These are phyloP conservation scores for Gallinago paraguaiae DNA, from an alignment of 2,113 vertebrate genomes.

Conservation along the genomic window DNA sequence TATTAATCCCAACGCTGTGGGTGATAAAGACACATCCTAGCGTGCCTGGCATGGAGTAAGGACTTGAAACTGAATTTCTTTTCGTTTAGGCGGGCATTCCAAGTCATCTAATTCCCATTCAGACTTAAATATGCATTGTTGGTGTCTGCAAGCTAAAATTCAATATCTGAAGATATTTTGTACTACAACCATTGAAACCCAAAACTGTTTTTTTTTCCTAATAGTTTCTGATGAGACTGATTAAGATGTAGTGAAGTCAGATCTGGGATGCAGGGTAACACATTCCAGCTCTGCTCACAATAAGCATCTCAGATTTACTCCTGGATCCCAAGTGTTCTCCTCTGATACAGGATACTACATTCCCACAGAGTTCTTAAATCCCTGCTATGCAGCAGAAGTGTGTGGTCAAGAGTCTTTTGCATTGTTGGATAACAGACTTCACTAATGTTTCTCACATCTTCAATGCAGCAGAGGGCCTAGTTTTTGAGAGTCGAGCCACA, in stretches of 20 bases:
- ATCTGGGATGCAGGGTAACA: background rate
- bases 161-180: background rate
- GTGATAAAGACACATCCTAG: background rate
- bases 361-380: slow-evolving; percentile 16
- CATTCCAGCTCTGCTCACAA: background rate
- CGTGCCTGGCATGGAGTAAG: background rate
- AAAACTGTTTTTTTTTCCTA: background rate
- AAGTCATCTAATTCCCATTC: background rate
- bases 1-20: background rate
- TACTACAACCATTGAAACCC: background rate
- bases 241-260: slow-evolving; percentile 7
- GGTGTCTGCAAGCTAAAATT: slow-evolving; percentile 19
- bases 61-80: background rate
- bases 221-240: slow-evolving; percentile 14
- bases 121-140: background rate
- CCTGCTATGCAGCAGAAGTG: background rate
- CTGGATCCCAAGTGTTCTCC: background rate
- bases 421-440: background rate
- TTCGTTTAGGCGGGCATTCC: background rate
- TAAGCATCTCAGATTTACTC: background rate
- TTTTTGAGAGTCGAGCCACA: background rate
- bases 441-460: background rate
- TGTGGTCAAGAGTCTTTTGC: slow-evolving; percentile 2
- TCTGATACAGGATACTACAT: slow-evolving; percentile 22
- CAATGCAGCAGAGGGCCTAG: background rate